A percentile compares a stretch with the other conserved stretches of the same genome.
Conservation (phyloP, 2,113 vertebrate species). For the Acrocephalus kingi region DNA sequence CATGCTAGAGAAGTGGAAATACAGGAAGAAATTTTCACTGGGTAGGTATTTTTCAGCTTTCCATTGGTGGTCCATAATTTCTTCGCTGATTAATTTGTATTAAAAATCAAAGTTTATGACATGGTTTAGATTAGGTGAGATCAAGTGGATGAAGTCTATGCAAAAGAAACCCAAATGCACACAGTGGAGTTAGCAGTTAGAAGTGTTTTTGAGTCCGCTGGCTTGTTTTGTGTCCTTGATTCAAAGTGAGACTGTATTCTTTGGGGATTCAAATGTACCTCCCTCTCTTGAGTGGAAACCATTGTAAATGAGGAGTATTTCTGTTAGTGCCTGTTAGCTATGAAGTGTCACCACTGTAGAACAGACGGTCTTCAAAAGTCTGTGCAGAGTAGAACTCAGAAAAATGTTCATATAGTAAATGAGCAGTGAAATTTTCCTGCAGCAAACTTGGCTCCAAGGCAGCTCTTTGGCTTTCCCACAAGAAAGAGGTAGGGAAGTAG, state of each 20-base stretch:
- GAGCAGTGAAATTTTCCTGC: not conserved
- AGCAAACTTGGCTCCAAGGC: not conserved
- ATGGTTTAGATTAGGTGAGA: not conserved
- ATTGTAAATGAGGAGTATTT: not conserved
- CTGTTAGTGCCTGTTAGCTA: slow-evolving; percentile 20
- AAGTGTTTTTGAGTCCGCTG: not conserved
- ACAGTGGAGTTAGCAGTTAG: not conserved
- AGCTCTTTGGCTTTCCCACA: slow-evolving; percentile 1
- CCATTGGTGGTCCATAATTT: not conserved
- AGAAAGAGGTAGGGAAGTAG: slow-evolving; percentile 3
- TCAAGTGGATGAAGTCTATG: not conserved
- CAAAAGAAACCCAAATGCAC: not conserved
- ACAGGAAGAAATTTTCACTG: not conserved
- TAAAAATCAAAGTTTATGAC: not conserved
- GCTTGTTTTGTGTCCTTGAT: not conserved
- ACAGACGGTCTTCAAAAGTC: not conserved
- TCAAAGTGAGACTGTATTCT: not conserved
- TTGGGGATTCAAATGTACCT: not conserved
- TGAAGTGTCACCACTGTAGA: not conserved
- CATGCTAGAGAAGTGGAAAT: not conserved
- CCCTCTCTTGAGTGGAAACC: not conserved
- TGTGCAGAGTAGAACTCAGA: not conserved
- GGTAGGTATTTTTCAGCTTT: not conserved
- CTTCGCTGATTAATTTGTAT: not conserved
- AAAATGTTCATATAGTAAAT: slow-evolving; percentile 8